Evolutionary conservation across 2,797 vertebrate genomes (phyloP).

Genomic region (Acipenser ruthenus): DNA sequence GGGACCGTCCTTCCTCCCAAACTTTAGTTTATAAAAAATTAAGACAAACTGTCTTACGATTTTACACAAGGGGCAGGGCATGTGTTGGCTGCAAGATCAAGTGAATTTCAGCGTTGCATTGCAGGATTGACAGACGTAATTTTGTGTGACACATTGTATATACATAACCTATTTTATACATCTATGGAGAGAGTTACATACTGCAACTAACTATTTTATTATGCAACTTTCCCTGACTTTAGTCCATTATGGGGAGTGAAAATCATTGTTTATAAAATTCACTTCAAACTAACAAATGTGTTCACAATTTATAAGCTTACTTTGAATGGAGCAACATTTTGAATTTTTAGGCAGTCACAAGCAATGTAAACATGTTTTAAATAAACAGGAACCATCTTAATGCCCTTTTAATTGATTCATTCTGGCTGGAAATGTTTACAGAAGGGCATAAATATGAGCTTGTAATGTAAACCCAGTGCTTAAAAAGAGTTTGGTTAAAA

Average conservation of each 20-base stretch:
- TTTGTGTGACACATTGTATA: conserved; percentile 7
- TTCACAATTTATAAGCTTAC: conserved; percentile 51
- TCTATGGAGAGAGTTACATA: conserved; percentile 8
- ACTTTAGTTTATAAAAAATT: too few species aligned
- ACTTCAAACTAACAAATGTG: conserved; percentile 56
- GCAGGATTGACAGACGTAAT: conserved; percentile 1
- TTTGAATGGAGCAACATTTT: conserved; percentile 33
- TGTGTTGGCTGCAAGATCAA: too few species aligned
- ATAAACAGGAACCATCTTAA: conserved; percentile 78
- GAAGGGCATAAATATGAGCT: conserved; percentile 68
- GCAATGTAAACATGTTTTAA: conserved; percentile 76
- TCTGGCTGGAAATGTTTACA: conserved; percentile 70
- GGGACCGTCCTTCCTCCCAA: too few species aligned
- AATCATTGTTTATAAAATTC: conserved; percentile 61
- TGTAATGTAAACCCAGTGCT: conserved; percentile 66
- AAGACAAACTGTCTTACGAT: too few species aligned
- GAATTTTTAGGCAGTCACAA: conserved; percentile 54
- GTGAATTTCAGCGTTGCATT: background rate
- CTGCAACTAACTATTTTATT: conserved; percentile 20
- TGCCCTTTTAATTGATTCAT: conserved; percentile 80
- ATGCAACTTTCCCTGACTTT: conserved; percentile 33
- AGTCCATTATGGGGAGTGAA: conserved; percentile 30
- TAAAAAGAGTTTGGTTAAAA: conserved; percentile 68
- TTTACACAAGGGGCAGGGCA: too few species aligned
- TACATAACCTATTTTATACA: conserved; percentile 1